These are phyloP conservation scores for Tamias sibiricus DNA, from an alignment of 2,113 vertebrate species.

Conservation along the genomic window DNA sequence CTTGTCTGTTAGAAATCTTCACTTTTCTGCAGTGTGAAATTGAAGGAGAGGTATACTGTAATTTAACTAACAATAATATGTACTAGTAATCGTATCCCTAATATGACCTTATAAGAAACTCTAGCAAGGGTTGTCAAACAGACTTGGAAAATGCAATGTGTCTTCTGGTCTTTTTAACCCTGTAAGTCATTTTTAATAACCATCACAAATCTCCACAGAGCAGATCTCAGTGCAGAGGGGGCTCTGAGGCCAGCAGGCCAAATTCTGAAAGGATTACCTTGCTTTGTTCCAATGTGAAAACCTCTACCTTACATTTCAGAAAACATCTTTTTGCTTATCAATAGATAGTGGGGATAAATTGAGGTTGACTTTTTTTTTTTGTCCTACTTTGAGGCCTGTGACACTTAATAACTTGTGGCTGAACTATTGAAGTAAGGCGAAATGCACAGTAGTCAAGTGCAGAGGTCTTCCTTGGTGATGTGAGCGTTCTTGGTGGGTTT, in stretches of 20 bases:
- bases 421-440: constrained; percentile 29
- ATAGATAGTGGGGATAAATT: constrained; percentile 55
- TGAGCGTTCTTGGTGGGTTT: constrained; percentile 70
- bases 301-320: constrained; percentile 78
- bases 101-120: constrained; percentile 58
- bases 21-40: constrained; percentile 60
- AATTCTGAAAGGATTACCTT: constrained; percentile 47
- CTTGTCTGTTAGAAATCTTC: constrained; percentile 68
- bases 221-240: constrained; percentile 45
- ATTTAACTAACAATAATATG: constrained; percentile 68
- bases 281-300: background rate
- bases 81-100: constrained; percentile 63
- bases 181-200: constrained; percentile 67
- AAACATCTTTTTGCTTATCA: constrained; percentile 65
- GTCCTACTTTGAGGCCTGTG: constrained; percentile 67
- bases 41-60: constrained; percentile 64
- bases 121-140: constrained; percentile 68
- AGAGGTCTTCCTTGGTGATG: constrained; percentile 65
- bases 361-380: constrained; percentile 51
- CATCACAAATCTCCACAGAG: constrained; percentile 47
- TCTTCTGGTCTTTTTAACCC: constrained; percentile 70
- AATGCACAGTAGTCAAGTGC: background rate
- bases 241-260: constrained; percentile 50
- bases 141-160: background rate
- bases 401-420: constrained; percentile 67